A percentile compares a stretch with the other conserved stretches of the same genome.
Evolutionary conservation across 2,797 vertebrate species (phyloP).

Genomic region (Tragopan temminckii): DNA sequence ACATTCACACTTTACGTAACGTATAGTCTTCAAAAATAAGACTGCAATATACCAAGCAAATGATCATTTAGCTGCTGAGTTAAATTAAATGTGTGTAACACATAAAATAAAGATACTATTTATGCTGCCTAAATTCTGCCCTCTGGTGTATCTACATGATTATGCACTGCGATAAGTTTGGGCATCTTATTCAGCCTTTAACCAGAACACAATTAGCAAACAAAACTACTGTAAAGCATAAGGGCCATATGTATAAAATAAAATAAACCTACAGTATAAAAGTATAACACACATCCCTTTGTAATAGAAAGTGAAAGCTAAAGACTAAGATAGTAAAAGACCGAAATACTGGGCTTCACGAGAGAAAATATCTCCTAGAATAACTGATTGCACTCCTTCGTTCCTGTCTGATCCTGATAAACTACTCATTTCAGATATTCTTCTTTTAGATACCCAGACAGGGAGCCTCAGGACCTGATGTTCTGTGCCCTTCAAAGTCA

Average conservation of each 20-base stretch:
- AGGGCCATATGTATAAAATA: no score
- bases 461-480: background rate
- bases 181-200: background rate
- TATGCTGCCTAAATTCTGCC: conserved; percentile 49
- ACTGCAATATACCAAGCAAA: background rate
- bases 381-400: background rate
- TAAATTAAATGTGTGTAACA: background rate
- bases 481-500: background rate
- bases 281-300: background rate
- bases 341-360: background rate
- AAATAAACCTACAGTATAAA: no score
- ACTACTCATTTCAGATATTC: background rate
- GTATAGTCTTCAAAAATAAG: background rate
- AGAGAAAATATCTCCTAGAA: background rate
- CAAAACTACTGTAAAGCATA: background rate
- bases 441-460: background rate
- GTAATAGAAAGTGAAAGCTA: background rate
- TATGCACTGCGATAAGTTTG: background rate
- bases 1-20: rapidly evolving
- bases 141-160: conserved; percentile 47
- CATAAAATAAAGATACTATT: background rate
- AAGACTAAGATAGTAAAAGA: background rate
- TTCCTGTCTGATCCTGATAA: background rate
- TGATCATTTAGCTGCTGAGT: background rate
- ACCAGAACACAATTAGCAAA: background rate